Evolutionary conservation across 2,888 invertebrate genomes (phyloP).

Genomic region (Pantelozetes paolii): DNA sequence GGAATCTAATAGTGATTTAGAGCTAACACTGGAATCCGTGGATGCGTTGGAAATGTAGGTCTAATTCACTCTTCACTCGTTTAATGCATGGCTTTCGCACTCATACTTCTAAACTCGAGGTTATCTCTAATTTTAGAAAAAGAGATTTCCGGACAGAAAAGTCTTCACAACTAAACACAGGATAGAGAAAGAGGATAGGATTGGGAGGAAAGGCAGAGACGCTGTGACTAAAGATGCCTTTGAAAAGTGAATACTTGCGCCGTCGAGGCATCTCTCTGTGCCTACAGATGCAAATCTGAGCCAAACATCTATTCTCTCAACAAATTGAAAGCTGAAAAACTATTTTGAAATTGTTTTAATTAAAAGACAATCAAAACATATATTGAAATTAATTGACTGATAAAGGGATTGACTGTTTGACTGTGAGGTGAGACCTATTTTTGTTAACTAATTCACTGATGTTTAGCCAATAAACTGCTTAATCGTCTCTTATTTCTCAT

Average conservation of each 20-base stretch:
- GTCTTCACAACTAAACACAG: slow-evolving; percentile 7
- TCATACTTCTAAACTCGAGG: slow-evolving; percentile 3
- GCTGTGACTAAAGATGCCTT: slow-evolving; percentile 32
- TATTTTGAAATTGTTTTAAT: not conserved
- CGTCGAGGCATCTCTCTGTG: not conserved
- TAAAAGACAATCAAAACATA: not conserved
- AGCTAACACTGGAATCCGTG: not conserved
- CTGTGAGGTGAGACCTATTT: not conserved
- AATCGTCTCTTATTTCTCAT: not conserved
- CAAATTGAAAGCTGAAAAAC: not conserved
- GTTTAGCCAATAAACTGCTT: not conserved
- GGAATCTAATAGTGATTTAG: no score
- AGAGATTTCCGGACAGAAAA: slow-evolving; percentile 35
- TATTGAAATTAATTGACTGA: not conserved
- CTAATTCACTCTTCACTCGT: not conserved
- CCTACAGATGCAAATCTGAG: not conserved
- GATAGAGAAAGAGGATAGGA: not conserved
- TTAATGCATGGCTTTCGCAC: not conserved
- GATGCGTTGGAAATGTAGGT: slow-evolving; percentile 3
- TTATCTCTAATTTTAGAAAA: slow-evolving; percentile 29
- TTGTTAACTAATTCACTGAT: not conserved
- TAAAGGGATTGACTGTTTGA: not conserved
- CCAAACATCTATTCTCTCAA: not conserved
- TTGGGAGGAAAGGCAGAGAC: not conserved
- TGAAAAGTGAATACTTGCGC: slow-evolving; percentile 25